These are phyloP conservation scores for Limnephilus rhombicus DNA, from an alignment of 2,888 invertebrate genomes.

Conservation along the genomic window DNA sequence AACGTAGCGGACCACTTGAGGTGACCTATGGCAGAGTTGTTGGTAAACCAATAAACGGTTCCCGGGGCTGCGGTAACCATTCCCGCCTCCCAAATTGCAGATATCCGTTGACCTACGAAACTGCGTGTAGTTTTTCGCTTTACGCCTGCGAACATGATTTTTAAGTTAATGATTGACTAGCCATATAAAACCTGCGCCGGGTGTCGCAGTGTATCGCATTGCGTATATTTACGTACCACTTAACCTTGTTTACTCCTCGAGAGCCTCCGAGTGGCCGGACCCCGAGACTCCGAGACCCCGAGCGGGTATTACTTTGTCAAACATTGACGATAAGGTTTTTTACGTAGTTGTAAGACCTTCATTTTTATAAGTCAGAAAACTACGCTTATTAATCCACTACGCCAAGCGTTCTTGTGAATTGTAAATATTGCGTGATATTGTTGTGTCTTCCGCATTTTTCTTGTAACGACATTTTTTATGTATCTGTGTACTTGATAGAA, in stretches of 20 bases:
- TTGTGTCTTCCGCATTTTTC: neutral
- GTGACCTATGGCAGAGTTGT: too few relatives aligned
- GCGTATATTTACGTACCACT: constrained; percentile 28
- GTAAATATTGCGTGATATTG: neutral
- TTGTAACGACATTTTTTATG: neutral
- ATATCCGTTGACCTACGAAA: neutral
- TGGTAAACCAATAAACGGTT: too few relatives aligned
- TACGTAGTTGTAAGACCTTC: neutral
- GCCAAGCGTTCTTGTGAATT: neutral
- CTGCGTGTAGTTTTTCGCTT: neutral
- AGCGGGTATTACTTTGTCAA: neutral
- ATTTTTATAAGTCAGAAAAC: neutral
- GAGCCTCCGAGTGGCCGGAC: neutral
- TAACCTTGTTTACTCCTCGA: neutral
- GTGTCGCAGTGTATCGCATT: constrained; percentile 45
- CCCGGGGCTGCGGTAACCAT: too few relatives aligned
- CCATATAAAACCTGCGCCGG: neutral
- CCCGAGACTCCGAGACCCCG: neutral
- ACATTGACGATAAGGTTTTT: neutral
- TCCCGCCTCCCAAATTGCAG: too few relatives aligned
- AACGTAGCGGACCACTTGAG: too few relatives aligned
- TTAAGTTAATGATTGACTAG: constrained; percentile 7
- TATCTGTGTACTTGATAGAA: neutral
- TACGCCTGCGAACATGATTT: neutral
- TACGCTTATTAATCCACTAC: neutral